Conservation (phyloP, 2,888 invertebrate species). For the Lydus trimaculatus region DNA sequence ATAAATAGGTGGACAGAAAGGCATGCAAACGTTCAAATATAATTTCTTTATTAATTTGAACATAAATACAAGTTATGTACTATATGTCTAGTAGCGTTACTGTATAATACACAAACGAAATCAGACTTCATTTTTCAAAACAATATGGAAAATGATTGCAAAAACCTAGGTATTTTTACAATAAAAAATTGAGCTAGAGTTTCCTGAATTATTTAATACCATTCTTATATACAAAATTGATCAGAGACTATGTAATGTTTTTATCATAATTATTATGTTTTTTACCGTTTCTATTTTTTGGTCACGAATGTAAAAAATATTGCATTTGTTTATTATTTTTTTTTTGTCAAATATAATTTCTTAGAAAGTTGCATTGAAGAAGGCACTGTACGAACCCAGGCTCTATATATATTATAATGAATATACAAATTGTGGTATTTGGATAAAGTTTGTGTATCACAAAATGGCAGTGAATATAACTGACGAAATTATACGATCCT, state of each 20-base stretch:
- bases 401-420: constrained; percentile 38
- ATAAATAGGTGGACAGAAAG: neutral
- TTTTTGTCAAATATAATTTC: constrained; percentile 34
- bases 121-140: constrained; percentile 48
- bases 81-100: constrained; percentile 40
- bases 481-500: constrained; percentile 5
- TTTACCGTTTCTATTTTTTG: constrained; percentile 39
- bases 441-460: constrained; percentile 53
- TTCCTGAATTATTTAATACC: constrained; percentile 38
- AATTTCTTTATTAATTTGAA: constrained; percentile 46
- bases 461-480: constrained; percentile 51
- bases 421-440: constrained; percentile 43
- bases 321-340: constrained; percentile 33
- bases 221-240: constrained; percentile 37
- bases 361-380: constrained; percentile 48
- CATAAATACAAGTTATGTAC: constrained; percentile 49
- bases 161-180: constrained; percentile 25
- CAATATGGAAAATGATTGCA: constrained; percentile 21
- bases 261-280: neutral
- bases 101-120: constrained; percentile 47
- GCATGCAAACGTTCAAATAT: constrained; percentile 21
- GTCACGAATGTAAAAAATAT: constrained; percentile 56
- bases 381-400: constrained; percentile 56
- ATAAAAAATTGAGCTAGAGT: constrained; percentile 53
- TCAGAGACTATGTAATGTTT: neutral